These are phyloP conservation scores for Sebastes kiyomatsui DNA, from an alignment of 2,797 vertebrate species.

Conservation along the genomic window DNA sequence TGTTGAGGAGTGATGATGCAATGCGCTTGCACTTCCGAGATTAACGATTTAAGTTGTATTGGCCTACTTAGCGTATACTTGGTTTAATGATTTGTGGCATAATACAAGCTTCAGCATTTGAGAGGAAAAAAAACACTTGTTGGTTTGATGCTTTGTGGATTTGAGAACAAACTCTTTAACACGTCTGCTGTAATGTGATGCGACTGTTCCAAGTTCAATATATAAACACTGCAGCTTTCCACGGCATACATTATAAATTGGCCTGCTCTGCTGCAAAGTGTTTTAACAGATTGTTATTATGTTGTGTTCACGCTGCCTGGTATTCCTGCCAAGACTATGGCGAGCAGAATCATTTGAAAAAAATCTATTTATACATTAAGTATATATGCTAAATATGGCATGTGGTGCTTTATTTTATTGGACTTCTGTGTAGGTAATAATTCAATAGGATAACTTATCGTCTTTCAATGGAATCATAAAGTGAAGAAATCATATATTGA, in stretches of 20 bases:
- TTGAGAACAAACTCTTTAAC: constrained; percentile 27
- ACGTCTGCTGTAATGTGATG: constrained; percentile 38
- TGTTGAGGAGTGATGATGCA: background rate
- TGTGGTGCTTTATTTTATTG: background rate
- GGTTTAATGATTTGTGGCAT: constrained; percentile 16
- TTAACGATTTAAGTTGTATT: constrained; percentile 16
- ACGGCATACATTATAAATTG: constrained; percentile 35
- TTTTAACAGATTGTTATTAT: constrained; percentile 44
- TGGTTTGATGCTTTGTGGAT: constrained; percentile 23
- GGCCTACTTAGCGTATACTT: background rate
- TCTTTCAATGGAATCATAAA: too few relatives aligned
- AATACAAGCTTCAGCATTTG: background rate
- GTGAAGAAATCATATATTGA: accelerated
- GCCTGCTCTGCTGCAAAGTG: constrained; percentile 24
- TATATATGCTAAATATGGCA: background rate
- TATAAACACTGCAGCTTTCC: constrained; percentile 43
- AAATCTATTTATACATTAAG: constrained; percentile 19
- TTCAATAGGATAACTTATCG: too few relatives aligned
- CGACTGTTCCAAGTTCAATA: constrained; percentile 44
- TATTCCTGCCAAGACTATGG: constrained; percentile 31
- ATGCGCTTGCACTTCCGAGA: background rate
- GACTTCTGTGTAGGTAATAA: background rate
- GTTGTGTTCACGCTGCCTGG: constrained; percentile 26
- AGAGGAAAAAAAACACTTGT: constrained; percentile 24
- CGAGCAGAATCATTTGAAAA: constrained; percentile 22